Evolutionary conservation across 2,113 vertebrate species (phyloP).

Genomic region (Leptobrachium leishanense): DNA sequence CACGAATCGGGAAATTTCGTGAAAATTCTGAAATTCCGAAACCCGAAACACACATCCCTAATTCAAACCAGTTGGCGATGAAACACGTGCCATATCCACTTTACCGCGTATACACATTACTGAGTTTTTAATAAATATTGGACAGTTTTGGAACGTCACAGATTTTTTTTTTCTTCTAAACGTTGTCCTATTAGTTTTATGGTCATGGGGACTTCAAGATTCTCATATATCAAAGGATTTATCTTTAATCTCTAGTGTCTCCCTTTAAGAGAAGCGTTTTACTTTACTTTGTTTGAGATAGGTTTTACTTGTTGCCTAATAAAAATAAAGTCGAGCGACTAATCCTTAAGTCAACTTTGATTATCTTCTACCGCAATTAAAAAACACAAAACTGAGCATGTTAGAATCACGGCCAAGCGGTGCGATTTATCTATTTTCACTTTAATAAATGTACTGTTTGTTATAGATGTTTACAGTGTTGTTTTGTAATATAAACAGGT

Average conservation of each 20-base stretch:
- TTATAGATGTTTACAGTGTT: no score
- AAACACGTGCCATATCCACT: not conserved
- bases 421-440: no score
- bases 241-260: slow-evolving; percentile 44
- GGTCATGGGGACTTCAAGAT: slow-evolving; percentile 37
- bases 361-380: slow-evolving; percentile 31
- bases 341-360: slow-evolving; percentile 40
- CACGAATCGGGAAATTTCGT: no score
- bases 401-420: not conserved
- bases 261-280: slow-evolving; percentile 46
- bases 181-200: slow-evolving; percentile 27
- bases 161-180: slow-evolving; percentile 1
- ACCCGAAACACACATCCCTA: no score
- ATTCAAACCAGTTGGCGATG: no score
- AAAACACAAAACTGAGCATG: not conserved
- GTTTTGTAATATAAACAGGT: no score
- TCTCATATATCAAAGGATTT: slow-evolving; percentile 50
- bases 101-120: not conserved
- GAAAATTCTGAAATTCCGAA: no score
- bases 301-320: slow-evolving; percentile 46
- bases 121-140: slow-evolving; percentile 28
- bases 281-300: slow-evolving; percentile 45
- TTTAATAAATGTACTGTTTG: no score
- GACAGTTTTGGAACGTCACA: slow-evolving; percentile 20
- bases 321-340: slow-evolving; percentile 36